phyloP scores from a whole-genome alignment of 2,113 vertebrate species.

The Microcebus tavaratra region DNA sequence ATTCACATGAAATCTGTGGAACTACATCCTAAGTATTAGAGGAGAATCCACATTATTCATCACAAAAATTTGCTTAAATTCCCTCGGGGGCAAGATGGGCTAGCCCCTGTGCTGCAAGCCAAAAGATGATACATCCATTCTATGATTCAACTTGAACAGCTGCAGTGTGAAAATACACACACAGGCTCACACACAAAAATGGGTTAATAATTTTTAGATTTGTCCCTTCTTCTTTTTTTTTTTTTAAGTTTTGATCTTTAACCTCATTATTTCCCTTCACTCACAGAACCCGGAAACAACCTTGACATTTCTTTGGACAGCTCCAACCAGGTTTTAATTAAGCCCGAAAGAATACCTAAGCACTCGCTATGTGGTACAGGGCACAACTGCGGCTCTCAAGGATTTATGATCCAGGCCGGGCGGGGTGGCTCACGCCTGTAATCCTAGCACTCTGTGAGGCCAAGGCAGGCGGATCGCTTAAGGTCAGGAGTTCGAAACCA shows the following conservation, averaged over 20 bases:
- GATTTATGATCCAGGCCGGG: no score
- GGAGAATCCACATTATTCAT: slow-evolving; percentile 35
- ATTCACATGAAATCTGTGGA: neutral
- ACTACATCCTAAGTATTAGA: neutral
- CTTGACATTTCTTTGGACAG: neutral
- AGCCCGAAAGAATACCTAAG: neutral
- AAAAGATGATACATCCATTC: slow-evolving; percentile 30
- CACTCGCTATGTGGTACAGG: neutral
- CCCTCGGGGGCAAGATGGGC: neutral
- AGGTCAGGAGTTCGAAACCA: no score
- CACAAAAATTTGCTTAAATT: neutral
- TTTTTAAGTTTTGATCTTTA: neutral
- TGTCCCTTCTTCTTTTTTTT: neutral
- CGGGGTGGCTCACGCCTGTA: no score
- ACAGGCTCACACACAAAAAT: neutral
- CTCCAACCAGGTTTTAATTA: neutral
- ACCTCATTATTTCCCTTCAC: neutral
- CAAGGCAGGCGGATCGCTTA: no score
- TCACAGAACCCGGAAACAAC: neutral
- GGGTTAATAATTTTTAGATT: neutral
- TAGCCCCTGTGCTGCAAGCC: neutral
- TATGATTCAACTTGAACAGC: slow-evolving; percentile 48
- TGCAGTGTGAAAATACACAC: neutral
- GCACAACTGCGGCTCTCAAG: neutral
- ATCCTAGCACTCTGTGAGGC: no score